Percentiles rank a stretch among this genome's conserved stretches.
Conservation (phyloP, 2,888 invertebrate species). For the Scrobipalpa atriplicella region DNA sequence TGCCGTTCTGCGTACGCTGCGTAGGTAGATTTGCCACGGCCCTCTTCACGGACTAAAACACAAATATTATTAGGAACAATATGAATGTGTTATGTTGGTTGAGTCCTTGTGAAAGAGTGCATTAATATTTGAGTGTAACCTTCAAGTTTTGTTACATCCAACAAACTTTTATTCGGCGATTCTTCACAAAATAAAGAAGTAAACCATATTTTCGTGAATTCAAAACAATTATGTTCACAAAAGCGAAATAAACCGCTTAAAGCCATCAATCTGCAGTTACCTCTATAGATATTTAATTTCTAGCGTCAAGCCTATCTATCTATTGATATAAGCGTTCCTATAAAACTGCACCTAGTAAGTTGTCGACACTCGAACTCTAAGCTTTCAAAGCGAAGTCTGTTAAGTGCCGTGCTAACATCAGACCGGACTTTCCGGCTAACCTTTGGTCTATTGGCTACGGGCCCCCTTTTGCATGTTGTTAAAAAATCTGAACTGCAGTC, state of each 20-base stretch:
- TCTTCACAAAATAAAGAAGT: too few relatives aligned
- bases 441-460: slow-evolving; percentile 89
- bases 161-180: too few relatives aligned
- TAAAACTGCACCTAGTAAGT: slow-evolving; percentile 72
- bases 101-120: background rate
- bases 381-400: slow-evolving; percentile 75
- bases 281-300: background rate
- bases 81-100: background rate
- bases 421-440: slow-evolving; percentile 63
- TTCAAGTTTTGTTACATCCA: too few relatives aligned
- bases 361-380: slow-evolving; percentile 64
- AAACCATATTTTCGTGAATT: too few relatives aligned
- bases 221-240: too few relatives aligned
- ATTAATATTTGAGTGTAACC: background rate
- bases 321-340: slow-evolving; percentile 26
- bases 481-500: slow-evolving; percentile 98
- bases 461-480: slow-evolving; percentile 94
- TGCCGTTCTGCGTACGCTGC: slow-evolving; percentile 2
- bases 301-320: background rate
- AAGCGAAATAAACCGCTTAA: background rate
- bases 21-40: background rate
- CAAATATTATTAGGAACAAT: background rate
- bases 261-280: background rate
- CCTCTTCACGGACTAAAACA: slow-evolving; percentile 11
- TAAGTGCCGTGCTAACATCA: slow-evolving; percentile 70